Evolutionary conservation across 2,797 vertebrate genomes (phyloP).

Genomic region (Poeciliopsis turneri): DNA sequence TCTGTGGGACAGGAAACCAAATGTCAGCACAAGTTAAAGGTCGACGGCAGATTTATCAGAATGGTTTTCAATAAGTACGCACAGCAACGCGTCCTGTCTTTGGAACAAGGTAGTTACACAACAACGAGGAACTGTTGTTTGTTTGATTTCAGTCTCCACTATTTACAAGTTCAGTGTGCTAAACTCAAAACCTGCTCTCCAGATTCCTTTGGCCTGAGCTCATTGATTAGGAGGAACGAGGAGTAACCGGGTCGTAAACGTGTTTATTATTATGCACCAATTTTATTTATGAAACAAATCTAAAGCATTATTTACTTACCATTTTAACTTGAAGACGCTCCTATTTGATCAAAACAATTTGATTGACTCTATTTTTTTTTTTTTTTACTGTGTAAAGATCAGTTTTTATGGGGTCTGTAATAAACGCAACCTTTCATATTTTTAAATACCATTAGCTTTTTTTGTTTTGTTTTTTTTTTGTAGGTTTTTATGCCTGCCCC

Average conservation of each 20-base stretch:
- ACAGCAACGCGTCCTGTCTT: slow-evolving; percentile 49
- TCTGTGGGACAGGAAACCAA: slow-evolving; percentile 73
- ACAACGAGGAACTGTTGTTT: slow-evolving; percentile 65
- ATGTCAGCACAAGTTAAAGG: slow-evolving; percentile 8
- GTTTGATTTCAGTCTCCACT: slow-evolving; percentile 29
- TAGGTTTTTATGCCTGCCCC: slow-evolving; percentile 62
- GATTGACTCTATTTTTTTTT: neutral
- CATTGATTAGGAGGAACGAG: slow-evolving; percentile 34
- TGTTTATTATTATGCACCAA: neutral
- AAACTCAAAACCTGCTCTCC: slow-evolving; percentile 80
- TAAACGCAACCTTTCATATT: neutral
- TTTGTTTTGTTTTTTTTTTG: slow-evolving; percentile 34
- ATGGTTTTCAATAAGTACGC: slow-evolving; percentile 30
- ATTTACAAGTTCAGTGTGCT: slow-evolving; percentile 61
- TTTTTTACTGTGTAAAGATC: neutral
- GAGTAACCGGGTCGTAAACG: slow-evolving; percentile 40
- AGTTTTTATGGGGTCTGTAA: neutral
- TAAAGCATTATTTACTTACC: neutral
- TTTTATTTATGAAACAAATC: neutral
- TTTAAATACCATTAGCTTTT: slow-evolving; percentile 30
- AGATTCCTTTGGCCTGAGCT: slow-evolving; percentile 63
- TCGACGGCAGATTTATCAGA: slow-evolving; percentile 23
- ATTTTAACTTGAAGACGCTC: neutral
- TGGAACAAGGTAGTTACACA: slow-evolving; percentile 60
- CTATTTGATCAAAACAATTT: neutral